phyloP scores from a whole-genome alignment of 2,888 invertebrate genomes.

The Nysson spinosus region DNA sequence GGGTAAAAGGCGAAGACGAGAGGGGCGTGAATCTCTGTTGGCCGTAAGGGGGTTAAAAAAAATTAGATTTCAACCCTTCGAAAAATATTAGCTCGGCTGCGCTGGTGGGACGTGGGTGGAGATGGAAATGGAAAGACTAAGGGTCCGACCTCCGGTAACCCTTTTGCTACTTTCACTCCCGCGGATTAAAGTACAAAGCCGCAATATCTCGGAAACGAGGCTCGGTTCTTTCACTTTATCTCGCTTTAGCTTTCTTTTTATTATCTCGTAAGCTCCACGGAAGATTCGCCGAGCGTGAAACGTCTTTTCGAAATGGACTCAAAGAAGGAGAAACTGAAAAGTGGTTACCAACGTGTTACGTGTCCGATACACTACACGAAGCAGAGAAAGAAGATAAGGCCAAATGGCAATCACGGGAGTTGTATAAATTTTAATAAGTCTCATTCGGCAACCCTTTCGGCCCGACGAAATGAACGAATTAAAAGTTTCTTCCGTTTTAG shows the following conservation, averaged over 20 bases:
- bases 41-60: slow-evolving; percentile 68
- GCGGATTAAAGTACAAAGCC: slow-evolving; percentile 73
- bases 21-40: slow-evolving; percentile 26
- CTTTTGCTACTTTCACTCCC: slow-evolving; percentile 46
- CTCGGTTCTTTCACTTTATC: slow-evolving; percentile 19
- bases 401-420: slow-evolving; percentile 32
- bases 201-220: slow-evolving; percentile 67
- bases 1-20: neutral
- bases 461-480: slow-evolving; percentile 75
- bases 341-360: neutral
- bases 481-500: slow-evolving; percentile 74
- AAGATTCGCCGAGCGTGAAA: neutral
- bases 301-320: neutral
- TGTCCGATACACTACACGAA: neutral
- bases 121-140: slow-evolving; percentile 27
- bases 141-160: slow-evolving; percentile 62
- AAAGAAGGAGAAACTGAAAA: too few species aligned
- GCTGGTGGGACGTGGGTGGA: slow-evolving; percentile 9
- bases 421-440: slow-evolving; percentile 77
- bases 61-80: slow-evolving; percentile 75
- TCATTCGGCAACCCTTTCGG: slow-evolving; percentile 74
- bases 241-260: neutral
- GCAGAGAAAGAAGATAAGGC: slow-evolving; percentile 30
- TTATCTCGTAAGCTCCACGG: neutral
- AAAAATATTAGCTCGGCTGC: slow-evolving; percentile 73